A percentile compares a stretch with the other conserved stretches of the same genome.
Conservation (phyloP, 1,140 invertebrate species). For the Bilobella aurantiaca region DNA sequence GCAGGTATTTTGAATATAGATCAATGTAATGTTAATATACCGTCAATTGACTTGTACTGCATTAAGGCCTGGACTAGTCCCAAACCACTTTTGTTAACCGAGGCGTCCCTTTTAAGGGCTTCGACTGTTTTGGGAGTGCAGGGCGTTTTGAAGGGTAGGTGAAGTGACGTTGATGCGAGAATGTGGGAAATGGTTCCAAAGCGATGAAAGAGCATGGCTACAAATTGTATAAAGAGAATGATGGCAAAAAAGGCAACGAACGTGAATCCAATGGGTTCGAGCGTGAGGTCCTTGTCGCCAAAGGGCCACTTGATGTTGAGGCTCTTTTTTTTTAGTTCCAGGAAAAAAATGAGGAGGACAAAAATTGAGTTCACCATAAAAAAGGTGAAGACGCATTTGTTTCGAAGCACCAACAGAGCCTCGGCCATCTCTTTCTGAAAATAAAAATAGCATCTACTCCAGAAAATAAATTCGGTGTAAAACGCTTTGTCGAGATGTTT, state of each 20-base stretch:
- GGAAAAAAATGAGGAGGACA: slow-evolving; percentile 64
- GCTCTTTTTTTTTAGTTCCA: slow-evolving; percentile 63
- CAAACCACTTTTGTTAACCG: slow-evolving; percentile 7
- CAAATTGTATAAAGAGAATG: slow-evolving; percentile 63
- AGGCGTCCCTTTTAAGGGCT: slow-evolving; percentile 10
- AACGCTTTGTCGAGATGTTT: slow-evolving; percentile 1
- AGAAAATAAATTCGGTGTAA: too few relatives aligned
- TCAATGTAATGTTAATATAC: slow-evolving; percentile 5
- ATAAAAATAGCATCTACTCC: slow-evolving; percentile 18
- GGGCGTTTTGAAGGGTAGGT: not conserved
- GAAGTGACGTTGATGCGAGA: slow-evolving; percentile 57
- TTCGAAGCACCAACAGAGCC: slow-evolving; percentile 54
- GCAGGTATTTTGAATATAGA: too few relatives aligned
- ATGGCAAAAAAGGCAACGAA: slow-evolving; percentile 63
- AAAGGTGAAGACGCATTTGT: slow-evolving; percentile 64
- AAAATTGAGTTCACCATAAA: slow-evolving; percentile 75
- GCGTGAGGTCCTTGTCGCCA: slow-evolving; percentile 45
- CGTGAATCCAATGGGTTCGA: slow-evolving; percentile 67
- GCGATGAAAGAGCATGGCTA: slow-evolving; percentile 73
- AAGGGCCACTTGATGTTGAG: slow-evolving; percentile 62
- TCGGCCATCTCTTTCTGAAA: slow-evolving; percentile 46
- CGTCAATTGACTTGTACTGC: slow-evolving; percentile 10
- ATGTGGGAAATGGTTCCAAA: slow-evolving; percentile 75
- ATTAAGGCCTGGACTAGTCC: slow-evolving; percentile 15
- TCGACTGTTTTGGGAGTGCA: not conserved